Conservation (phyloP, 2,113 vertebrate species). For the Etheostoma spectabile region DNA sequence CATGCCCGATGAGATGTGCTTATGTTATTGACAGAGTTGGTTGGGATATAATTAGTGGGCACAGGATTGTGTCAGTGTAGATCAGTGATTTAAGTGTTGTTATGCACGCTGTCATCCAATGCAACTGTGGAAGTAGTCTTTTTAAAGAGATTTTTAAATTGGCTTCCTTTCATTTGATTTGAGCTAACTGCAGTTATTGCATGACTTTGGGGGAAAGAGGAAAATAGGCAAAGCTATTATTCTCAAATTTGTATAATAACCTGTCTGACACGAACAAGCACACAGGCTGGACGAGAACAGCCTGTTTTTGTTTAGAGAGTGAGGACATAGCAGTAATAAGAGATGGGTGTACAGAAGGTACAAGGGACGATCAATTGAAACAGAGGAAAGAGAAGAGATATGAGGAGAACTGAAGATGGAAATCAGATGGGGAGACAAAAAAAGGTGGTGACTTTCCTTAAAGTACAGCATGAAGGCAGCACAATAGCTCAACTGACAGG, state of each 20-base stretch:
- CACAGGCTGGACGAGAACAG: slow-evolving; percentile 22
- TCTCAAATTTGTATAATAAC: slow-evolving; percentile 44
- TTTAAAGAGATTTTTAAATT: slow-evolving; percentile 28
- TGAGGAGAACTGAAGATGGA: slow-evolving; percentile 8
- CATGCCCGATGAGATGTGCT: slow-evolving; percentile 13
- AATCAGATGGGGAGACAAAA: background rate
- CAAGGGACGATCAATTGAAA: slow-evolving; percentile 21
- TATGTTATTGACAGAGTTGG: slow-evolving; percentile 47
- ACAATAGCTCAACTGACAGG: slow-evolving; percentile 27
- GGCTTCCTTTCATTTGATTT: slow-evolving; percentile 48
- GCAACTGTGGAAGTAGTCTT: slow-evolving; percentile 16
- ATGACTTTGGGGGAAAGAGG: slow-evolving; percentile 23
- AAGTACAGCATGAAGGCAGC: background rate
- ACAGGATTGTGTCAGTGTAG: slow-evolving; percentile 24
- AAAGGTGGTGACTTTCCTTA: background rate
- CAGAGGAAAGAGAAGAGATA: slow-evolving; percentile 15
- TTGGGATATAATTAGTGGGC: slow-evolving; percentile 42
- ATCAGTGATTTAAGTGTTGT: slow-evolving; percentile 37
- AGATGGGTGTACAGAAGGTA: slow-evolving; percentile 19
- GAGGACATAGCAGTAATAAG: slow-evolving; percentile 28
- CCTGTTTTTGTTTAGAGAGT: slow-evolving; percentile 19
- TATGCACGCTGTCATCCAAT: slow-evolving; percentile 38
- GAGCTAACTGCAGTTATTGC: slow-evolving; percentile 45
- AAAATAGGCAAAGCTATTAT: slow-evolving; percentile 16
- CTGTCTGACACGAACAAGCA: slow-evolving; percentile 31